A percentile compares a stretch with the other conserved stretches of the same genome.
Conservation (phyloP, 2,888 invertebrate species). For the Bibio marci region DNA sequence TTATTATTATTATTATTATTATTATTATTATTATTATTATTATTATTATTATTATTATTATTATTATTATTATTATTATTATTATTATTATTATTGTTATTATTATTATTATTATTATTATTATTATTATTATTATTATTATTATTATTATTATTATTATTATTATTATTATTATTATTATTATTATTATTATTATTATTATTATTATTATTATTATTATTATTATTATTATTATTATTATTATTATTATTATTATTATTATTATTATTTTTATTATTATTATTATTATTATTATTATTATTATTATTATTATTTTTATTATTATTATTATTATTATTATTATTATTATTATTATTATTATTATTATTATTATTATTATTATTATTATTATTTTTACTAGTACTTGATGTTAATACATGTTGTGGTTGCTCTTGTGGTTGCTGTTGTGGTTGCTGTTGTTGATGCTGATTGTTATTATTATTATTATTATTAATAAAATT, state of each 20-base stretch:
- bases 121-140: background rate
- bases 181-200: too few relatives aligned
- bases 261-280: slow-evolving; percentile 16
- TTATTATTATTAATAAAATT: too few relatives aligned
- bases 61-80: background rate
- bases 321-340: slow-evolving; percentile 12
- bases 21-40: background rate
- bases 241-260: slow-evolving; percentile 14
- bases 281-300: background rate
- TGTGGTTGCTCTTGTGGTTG: slow-evolving; percentile 8
- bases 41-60: slow-evolving; percentile 2
- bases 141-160: slow-evolving; percentile 20
- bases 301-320: slow-evolving; percentile 20
- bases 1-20: slow-evolving; percentile 1
- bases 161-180: slow-evolving; percentile 9
- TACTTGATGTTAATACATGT: slow-evolving; percentile 3
- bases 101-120: background rate
- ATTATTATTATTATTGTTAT: background rate
- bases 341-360: background rate
- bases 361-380: background rate
- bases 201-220: slow-evolving; percentile 21
- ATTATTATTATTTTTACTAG: background rate
- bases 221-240: background rate
- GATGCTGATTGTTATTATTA: slow-evolving; percentile 5
- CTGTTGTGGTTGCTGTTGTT: slow-evolving; percentile 3